Evolutionary conservation across 2,888 invertebrate species (phyloP).

Genomic region (Dorcus parallelipipedus): DNA sequence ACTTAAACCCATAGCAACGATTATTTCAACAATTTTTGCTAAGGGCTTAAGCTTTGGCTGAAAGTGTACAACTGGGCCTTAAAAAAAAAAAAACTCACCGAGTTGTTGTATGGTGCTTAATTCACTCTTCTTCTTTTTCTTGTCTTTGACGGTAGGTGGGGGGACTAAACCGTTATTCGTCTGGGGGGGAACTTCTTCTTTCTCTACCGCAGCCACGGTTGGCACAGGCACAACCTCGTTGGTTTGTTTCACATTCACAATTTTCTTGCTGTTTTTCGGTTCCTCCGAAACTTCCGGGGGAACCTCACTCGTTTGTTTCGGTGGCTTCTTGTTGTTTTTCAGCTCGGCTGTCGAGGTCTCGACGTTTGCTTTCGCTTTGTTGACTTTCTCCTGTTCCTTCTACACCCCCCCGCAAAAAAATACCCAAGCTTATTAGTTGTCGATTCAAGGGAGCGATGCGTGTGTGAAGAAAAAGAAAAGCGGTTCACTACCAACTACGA

Average conservation of each 20-base stretch:
- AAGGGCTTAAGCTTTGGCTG: too few relatives aligned
- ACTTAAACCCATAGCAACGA: too few relatives aligned
- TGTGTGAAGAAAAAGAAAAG: background rate
- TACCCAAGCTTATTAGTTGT: background rate
- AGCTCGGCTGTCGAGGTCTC: conserved; percentile 3
- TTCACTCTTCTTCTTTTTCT: conserved; percentile 61
- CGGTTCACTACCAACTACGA: background rate
- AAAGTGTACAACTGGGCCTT: background rate
- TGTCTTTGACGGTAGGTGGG: conserved; percentile 40
- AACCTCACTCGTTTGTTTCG: conserved; percentile 8
- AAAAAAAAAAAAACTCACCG: conserved; percentile 43
- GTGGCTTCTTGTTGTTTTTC: conserved; percentile 17
- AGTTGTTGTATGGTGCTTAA: conserved; percentile 52
- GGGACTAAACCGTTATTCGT: conserved; percentile 33
- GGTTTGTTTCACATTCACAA: conserved; percentile 6
- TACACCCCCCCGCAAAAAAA: background rate
- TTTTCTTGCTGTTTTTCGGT: conserved; percentile 8
- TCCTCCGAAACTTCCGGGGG: conserved; percentile 12
- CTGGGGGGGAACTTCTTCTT: conserved; percentile 21
- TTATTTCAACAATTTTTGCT: too few relatives aligned
- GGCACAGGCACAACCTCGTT: conserved; percentile 6
- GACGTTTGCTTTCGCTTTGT: conserved; percentile 10
- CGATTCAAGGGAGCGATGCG: background rate
- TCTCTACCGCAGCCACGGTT: background rate
- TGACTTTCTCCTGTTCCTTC: conserved; percentile 31